phyloP scores from a whole-genome alignment of 2,113 vertebrate species.

The Takifugu flavidus region DNA sequence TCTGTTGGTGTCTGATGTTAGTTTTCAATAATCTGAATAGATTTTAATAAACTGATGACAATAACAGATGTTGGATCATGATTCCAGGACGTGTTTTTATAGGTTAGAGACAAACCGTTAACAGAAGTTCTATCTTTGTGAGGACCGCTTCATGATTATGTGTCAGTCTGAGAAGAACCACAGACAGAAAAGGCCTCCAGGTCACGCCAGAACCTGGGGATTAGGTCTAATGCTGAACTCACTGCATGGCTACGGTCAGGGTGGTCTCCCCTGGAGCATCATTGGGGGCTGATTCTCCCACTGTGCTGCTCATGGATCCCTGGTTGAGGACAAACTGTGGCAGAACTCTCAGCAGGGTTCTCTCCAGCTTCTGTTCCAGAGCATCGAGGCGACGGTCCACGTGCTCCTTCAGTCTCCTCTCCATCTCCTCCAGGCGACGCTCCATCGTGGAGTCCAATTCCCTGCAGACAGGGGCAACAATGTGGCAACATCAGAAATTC shows the following conservation, averaged over 20 bases:
- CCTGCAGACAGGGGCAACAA: slow-evolving; percentile 8
- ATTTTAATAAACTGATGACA: too few relatives aligned
- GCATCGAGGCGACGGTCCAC: slow-evolving; percentile 72
- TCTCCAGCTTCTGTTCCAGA: slow-evolving; percentile 72
- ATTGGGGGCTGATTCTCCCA: not conserved
- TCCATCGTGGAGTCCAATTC: slow-evolving; percentile 64
- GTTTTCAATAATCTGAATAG: not conserved
- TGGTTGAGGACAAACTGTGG: slow-evolving; percentile 20
- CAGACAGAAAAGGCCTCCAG: not conserved
- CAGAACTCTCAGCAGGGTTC: slow-evolving; percentile 41
- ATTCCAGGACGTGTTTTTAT: not conserved
- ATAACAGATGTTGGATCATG: too few relatives aligned
- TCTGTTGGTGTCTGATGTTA: slow-evolving; percentile 3
- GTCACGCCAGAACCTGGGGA: not conserved
- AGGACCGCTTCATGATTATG: not conserved
- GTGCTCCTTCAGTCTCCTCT: slow-evolving; percentile 72
- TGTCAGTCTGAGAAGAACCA: not conserved
- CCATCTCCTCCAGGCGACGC: slow-evolving; percentile 73
- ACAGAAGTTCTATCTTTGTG: not conserved
- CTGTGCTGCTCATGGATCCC: not conserved
- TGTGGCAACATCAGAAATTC: not conserved
- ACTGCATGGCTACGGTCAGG: not conserved
- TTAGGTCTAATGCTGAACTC: slow-evolving; percentile 12
- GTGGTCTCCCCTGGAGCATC: not conserved
- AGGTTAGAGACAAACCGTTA: slow-evolving; percentile 6